Base-by-base conservation (phyloP, 2,888 invertebrate genomes). In the Endotricha flammealis region DNA sequence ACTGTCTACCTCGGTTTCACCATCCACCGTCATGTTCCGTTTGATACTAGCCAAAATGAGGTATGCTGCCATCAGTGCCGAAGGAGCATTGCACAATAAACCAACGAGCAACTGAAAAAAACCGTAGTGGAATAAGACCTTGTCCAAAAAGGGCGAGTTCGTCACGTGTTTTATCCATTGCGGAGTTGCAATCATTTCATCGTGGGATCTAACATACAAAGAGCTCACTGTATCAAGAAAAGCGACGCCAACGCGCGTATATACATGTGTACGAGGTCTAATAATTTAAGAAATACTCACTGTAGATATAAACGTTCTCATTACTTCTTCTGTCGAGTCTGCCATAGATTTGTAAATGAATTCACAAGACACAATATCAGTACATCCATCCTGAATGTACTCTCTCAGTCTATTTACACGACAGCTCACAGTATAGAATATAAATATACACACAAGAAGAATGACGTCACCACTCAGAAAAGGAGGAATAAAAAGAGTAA, bases 361-460 rank as follows among this genome's bases (percentile, higher is more conserved):
- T 12, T 38, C 32, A 20, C 32, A 25, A 4, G 22, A 4, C 10
- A 35, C 12, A 2, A 41, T 28, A 14, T 32, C 32, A 1, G 11
- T 17, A 6, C 27, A 20, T 3, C 17, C 29, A n/a, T 31, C 36
- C 11, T 32, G 14, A 1, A 42, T n/a, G 6, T 33, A 22, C 0
- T 23, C 10, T 3, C 28, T 36, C 1, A 46, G 32, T 7, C 29
- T 33, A 10, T 32, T 36, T 20, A 46, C 16, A 1, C 46, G 37
- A 13, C 35, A 33, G 30, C 30, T 31, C 0, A 41, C 32, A 16
- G 36, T 31, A 7, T 42, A 41, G 10, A 41, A 38, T 1, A 29
- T 13, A 3, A 39, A 30, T n/a, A 23, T 36, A 12, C 16, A 38
- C 3, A 38, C 12, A 1, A 38, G 11, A n/a, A 39, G 14, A 2